Evolutionary conservation across 2,113 vertebrate species (phyloP), one percentile per base, ranked within the genome.

Genomic region (Semicossyphus pulcher): DNA sequence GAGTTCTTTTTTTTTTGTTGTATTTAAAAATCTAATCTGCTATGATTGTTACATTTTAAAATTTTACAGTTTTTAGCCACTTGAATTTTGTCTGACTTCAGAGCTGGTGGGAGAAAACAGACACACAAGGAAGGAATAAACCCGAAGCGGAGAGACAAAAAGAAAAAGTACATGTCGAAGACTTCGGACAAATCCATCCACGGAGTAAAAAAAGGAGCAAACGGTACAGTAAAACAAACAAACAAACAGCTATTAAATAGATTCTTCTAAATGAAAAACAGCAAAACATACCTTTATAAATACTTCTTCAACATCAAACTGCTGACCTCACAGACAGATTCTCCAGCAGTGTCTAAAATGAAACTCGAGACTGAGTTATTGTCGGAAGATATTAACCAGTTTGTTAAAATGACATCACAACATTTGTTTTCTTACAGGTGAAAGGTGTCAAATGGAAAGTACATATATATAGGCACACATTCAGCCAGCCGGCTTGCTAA

Each of bases 391-490:
- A 72, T 71, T 25, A 26, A 60, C 42, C 56, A 34, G 10, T 64
- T 76, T 71, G 14, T 49, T 63, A 29, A 69, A 62, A 68, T 82
- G 80, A 88, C 82, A 81, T 79, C 70, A 80, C 68, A 47, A 54
- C 53, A 52, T 48, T 23, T 3, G 29, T 51, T 60, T 52, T 57
- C 47, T 39, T 77, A 77, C 71, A 81, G 63, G 51, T 72, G 76
- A 48, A 48, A 73, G 21, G 51, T 63, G 80, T 78, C 44, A 76
- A 60, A 60, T 48, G 51, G 28, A 76, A 60, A 72, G 66, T 65
- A 81, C 66, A 80, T 67, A 51, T 67, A 51, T 88, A 84, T 63
- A 92, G 91, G 89, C 89, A 91, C 89, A 88, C 80, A 71, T 78
- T 86, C 85, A 88, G 83, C 59, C 88, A 86, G 72, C 49, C 73